Conservation (phyloP, 2,113 vertebrate species). For the Patagioenas fasciata region DNA sequence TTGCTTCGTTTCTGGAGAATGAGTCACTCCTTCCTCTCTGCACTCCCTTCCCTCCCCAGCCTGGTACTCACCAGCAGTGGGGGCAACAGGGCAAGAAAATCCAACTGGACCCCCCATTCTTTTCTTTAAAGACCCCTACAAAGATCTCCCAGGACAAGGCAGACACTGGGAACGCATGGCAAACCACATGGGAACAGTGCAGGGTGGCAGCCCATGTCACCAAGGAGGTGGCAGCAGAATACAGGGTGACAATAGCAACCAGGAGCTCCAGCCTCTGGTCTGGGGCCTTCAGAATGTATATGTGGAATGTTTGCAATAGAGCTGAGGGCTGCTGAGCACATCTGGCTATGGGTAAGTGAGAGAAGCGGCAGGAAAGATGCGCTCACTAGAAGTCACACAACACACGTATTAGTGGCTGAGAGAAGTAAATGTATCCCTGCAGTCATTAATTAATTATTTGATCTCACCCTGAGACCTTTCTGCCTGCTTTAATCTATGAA, state of each 20-base stretch:
- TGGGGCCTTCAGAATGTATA: background rate
- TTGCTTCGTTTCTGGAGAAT: background rate
- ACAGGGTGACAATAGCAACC: background rate
- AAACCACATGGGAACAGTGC: background rate
- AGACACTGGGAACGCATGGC: background rate
- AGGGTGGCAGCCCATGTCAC: background rate
- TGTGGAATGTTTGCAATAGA: background rate
- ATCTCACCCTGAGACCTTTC: constrained; percentile 31
- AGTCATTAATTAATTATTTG: constrained; percentile 62
- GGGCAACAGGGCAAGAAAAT: background rate
- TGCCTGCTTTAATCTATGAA: constrained; percentile 45
- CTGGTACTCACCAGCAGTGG: background rate
- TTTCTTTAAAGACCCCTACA: background rate
- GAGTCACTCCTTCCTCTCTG: background rate
- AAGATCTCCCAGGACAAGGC: background rate
- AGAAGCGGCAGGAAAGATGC: background rate
- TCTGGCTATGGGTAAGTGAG: background rate
- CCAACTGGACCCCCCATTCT: background rate
- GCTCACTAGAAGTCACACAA: background rate
- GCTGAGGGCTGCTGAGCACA: background rate
- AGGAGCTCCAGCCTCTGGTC: background rate
- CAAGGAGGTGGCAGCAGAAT: background rate
- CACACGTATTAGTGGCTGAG: background rate
- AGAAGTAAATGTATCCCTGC: background rate
- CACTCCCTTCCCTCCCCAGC: background rate